Base-by-base conservation (phyloP, 2,113 vertebrate species). In the Tiliqua scincoides region DNA sequence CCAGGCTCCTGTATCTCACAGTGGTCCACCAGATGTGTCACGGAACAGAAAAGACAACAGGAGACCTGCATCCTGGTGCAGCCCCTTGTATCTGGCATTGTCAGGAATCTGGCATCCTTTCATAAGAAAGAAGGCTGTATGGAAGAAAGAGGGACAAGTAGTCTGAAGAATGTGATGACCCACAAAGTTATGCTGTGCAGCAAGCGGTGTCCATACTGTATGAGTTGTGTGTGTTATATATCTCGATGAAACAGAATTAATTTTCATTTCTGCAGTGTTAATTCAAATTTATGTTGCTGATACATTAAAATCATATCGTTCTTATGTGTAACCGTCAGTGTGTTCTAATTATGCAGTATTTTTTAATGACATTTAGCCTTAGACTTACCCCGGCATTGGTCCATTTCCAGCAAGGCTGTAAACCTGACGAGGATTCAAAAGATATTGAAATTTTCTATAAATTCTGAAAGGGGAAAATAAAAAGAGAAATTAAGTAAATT, bases 361-460 rank as follows among this genome's bases (percentile, higher is more conserved):
- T 92, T 91, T 81, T 91, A 92, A 93, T 91, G 74, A 94, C 80
- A 89, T 91, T 54, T 93, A 93, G 85, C 63, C 59, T 87, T 78
- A 79, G 84, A 97, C 98, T 92, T 97, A 99, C 98, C 97, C 98
- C 80, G 98, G 97, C 97, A 98, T 98, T 71, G 98, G 98, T 92
- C 97, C 98, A 77, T 96, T 98, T 95, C 97, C 98, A 95, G 97
- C 95, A 96, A 98, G 97, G 95, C 97, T 98, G 94, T 99, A 99
- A 91, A 99, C 98, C 91, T 99, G 98, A 94, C 98, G 97, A 87
- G 98, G 98, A 96, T 99, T 98, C 95, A 98, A 96, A 82, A 99
- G 97, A 92, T 99, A 98, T 92, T 98, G 98, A 95, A 99, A 99
- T 95, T 98, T 99, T 94, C 97, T 97, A 94, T 98, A 98, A 95